Conservation (phyloP, 2,113 vertebrate species). For the Apodemus speciosus region DNA sequence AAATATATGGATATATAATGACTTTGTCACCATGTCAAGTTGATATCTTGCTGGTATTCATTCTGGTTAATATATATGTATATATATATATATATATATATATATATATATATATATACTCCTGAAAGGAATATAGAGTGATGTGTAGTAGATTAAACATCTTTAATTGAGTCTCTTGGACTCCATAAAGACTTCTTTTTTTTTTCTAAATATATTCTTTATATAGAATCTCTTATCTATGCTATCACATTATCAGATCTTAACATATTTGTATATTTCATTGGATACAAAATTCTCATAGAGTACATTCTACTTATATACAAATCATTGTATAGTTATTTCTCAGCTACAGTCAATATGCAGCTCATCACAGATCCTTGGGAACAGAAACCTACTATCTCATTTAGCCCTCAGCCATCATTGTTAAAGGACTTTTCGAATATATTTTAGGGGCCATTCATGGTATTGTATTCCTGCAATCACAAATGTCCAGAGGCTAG, state of each 20-base stretch:
- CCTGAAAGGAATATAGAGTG: neutral
- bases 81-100: too few species aligned
- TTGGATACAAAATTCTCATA: conserved; percentile 73
- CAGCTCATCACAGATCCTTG: conserved; percentile 83
- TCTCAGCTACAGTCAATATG: conserved; percentile 85
- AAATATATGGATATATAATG: conserved; percentile 78
- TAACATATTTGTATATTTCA: conserved; percentile 64
- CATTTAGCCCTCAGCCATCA: conserved; percentile 82
- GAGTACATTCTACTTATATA: conserved; percentile 74
- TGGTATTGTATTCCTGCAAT: neutral
- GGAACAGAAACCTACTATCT: conserved; percentile 85
- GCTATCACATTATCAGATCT: conserved; percentile 51
- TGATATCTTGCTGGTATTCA: conserved; percentile 36
- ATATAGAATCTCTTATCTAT: conserved; percentile 66
- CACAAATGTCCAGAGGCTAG: neutral
- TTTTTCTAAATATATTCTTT: conserved; percentile 54
- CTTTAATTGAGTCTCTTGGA: conserved; percentile 54
- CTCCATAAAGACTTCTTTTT: conserved; percentile 58
- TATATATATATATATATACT: neutral
- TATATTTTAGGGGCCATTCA: neutral
- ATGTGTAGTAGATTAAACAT: conserved; percentile 39
- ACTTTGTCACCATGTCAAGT: conserved; percentile 70
- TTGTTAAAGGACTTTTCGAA: conserved; percentile 86
- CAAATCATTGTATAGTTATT: conserved; percentile 80
- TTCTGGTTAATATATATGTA: neutral